Percentiles rank a stretch among this genome's conserved stretches.
Conservation (phyloP, 2,797 vertebrate species). For the Heterohyrax brucei region DNA sequence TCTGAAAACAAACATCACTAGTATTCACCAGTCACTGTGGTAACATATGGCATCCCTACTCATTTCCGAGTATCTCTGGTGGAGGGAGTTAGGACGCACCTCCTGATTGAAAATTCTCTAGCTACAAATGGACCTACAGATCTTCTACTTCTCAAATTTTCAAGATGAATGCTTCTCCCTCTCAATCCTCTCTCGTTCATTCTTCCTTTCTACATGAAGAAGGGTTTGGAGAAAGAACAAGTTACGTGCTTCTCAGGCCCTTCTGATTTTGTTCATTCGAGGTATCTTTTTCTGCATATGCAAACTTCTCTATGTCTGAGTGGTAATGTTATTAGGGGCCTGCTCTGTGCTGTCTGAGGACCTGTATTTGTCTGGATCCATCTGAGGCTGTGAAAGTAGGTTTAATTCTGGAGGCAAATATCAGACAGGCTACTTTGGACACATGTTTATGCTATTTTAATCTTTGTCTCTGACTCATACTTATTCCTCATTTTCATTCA, state of each 20-base stretch:
- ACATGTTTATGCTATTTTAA: neutral
- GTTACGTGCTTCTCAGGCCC: neutral
- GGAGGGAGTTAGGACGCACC: neutral
- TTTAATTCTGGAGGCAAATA: neutral
- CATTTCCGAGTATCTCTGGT: neutral
- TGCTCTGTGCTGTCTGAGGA: neutral
- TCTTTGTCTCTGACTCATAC: neutral
- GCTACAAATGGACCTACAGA: rapidly evolving
- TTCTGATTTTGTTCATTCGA: neutral
- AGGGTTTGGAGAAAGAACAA: neutral
- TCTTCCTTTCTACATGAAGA: neutral
- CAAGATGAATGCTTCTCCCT: neutral
- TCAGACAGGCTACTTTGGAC: neutral
- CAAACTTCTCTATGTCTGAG: neutral
- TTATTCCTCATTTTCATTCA: neutral
- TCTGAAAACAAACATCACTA: neutral
- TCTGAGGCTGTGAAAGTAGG: neutral
- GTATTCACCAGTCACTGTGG: neutral
- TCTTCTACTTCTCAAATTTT: neutral
- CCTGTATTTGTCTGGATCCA: neutral
- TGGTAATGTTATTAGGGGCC: rapidly evolving
- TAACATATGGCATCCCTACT: neutral
- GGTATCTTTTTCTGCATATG: neutral
- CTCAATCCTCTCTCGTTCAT: neutral
- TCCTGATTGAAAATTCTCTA: neutral